Conservation (phyloP, 2,888 invertebrate species). For the Drosophila seclusa region DNA sequence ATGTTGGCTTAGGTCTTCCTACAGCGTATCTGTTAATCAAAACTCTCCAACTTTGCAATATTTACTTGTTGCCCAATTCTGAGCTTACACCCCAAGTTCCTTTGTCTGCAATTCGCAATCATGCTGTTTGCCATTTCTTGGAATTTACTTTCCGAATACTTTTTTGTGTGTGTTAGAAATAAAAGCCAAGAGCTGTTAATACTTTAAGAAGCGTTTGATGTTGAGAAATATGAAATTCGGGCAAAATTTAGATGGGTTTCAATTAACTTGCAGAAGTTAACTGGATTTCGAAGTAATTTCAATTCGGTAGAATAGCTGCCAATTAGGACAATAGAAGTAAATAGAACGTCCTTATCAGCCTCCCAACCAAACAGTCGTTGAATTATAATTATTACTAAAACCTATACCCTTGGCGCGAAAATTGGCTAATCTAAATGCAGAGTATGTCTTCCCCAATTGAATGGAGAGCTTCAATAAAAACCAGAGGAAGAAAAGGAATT, state of each 20-base stretch:
- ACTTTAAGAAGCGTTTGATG: conserved; percentile 21
- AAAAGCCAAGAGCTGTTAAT: conserved; percentile 16
- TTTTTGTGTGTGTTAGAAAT: neutral
- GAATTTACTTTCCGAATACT: neutral
- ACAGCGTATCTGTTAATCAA: neutral
- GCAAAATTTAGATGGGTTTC: conserved; percentile 3
- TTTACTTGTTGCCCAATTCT: conserved; percentile 1
- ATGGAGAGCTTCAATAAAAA: conserved; percentile 1
- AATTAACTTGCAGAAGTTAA: conserved; percentile 13
- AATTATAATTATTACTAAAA: conserved; percentile 14
- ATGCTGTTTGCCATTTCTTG: conserved; percentile 8
- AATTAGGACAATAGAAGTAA: neutral
- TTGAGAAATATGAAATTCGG: neutral
- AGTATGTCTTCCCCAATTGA: conserved; percentile 15
- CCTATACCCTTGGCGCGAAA: conserved; percentile 1
- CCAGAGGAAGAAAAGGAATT: neutral
- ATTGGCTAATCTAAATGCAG: conserved; percentile 30
- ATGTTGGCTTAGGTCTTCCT: no score
- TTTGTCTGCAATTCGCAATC: conserved; percentile 24
- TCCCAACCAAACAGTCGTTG: neutral
- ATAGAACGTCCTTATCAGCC: neutral
- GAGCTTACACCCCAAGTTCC: conserved; percentile 22
- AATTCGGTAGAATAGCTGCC: conserved; percentile 15
- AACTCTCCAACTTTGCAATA: neutral
- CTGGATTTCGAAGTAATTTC: conserved; percentile 11